Percentiles rank a stretch among this genome's conserved stretches.
phyloP scores from a whole-genome alignment of 2,797 vertebrate genomes.

The Dipus sagitta region DNA sequence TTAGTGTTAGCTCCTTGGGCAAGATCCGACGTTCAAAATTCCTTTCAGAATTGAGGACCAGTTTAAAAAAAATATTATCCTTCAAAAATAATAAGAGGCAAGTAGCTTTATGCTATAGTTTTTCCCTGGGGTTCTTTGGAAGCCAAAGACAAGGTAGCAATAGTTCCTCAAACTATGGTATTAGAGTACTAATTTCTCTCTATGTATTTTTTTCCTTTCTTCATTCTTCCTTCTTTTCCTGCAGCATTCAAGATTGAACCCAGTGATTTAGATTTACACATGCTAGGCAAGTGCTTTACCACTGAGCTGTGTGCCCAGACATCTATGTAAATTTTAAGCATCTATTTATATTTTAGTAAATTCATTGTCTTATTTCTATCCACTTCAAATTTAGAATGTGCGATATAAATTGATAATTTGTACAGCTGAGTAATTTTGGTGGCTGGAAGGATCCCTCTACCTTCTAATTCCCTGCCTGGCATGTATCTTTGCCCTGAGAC shows the following conservation, averaged over 20 bases:
- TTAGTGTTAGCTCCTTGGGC: neutral
- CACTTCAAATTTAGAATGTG: constrained; percentile 38
- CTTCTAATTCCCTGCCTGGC: neutral
- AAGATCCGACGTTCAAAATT: neutral
- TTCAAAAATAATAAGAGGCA: neutral
- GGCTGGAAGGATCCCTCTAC: neutral
- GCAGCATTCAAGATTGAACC: neutral
- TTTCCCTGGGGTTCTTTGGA: neutral
- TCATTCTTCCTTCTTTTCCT: neutral
- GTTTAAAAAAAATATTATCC: neutral
- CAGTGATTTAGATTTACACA: no score
- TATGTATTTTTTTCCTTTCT: neutral
- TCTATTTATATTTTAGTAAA: neutral
- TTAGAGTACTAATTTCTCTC: neutral
- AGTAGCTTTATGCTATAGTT: neutral
- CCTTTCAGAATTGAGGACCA: neutral
- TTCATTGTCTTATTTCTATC: neutral
- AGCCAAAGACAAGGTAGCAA: neutral
- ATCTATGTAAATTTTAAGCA: neutral
- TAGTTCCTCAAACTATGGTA: neutral
- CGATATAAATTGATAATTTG: neutral
- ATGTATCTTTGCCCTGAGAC: neutral
- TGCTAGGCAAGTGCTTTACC: neutral
- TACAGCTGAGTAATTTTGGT: neutral
- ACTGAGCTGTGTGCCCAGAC: neutral